phyloP scores from a whole-genome alignment of 2,113 vertebrate genomes.

The Haliaeetus leucogaster region DNA sequence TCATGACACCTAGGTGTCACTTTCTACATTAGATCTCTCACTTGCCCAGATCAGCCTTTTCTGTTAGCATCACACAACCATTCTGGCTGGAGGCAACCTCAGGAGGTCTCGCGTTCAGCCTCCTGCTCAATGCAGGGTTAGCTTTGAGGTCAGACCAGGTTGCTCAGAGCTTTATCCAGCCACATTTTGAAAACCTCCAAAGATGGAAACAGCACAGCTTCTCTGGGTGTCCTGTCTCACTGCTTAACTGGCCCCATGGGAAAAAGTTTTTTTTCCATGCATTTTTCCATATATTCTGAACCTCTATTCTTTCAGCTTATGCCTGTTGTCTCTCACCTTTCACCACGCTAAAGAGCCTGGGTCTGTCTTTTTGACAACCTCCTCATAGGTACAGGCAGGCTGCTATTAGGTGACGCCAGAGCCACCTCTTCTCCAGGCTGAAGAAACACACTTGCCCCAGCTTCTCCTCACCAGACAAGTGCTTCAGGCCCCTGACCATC shows the following conservation, averaged over 20 bases:
- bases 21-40: not conserved
- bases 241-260: not conserved
- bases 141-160: not conserved
- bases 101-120: not conserved
- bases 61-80: not conserved
- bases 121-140: not conserved
- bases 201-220: not conserved
- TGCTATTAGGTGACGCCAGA: not conserved
- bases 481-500: not conserved
- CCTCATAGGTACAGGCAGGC: not conserved
- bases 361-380: not conserved
- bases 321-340: not conserved
- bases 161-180: not conserved
- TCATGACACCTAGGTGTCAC: constrained; percentile 23
- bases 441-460: not conserved
- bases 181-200: not conserved
- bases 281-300: not conserved
- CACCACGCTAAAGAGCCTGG: not conserved
- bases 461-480: not conserved
- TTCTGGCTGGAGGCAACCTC: not conserved
- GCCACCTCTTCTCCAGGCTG: not conserved
- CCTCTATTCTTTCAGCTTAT: not conserved
- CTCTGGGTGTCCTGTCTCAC: not conserved
- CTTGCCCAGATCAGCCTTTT: not conserved
- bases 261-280: not conserved